Percentiles rank a stretch among this genome's conserved stretches.
Evolutionary conservation across 2,888 invertebrate species (phyloP).

Genomic region (Cryptosula pallasiana): DNA sequence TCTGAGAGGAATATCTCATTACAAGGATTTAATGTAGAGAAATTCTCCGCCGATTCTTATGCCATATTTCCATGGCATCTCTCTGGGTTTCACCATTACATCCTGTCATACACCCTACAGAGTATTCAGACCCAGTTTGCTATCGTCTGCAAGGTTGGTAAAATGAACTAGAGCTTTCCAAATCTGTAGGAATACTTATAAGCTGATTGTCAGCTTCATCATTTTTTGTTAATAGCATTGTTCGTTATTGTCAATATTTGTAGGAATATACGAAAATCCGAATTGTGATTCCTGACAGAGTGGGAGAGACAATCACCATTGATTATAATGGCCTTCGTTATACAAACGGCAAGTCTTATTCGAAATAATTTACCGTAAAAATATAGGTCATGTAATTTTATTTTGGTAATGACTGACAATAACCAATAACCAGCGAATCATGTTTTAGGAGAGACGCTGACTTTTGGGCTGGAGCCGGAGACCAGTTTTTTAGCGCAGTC

Average conservation of each 20-base stretch:
- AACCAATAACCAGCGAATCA: too few relatives aligned
- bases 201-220: too few relatives aligned
- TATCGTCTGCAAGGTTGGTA: background rate
- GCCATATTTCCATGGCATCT: background rate
- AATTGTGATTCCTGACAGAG: constrained; percentile 4
- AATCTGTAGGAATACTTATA: too few relatives aligned
- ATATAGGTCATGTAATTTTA: too few relatives aligned
- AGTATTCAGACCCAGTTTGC: constrained; percentile 23
- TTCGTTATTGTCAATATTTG: too few relatives aligned
- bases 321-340: background rate
- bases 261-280: background rate
- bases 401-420: too few relatives aligned
- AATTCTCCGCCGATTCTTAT: constrained; percentile 20
- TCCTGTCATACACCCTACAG: background rate
- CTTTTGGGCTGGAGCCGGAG: background rate
- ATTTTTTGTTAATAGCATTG: too few relatives aligned
- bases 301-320: background rate
- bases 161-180: too few relatives aligned
- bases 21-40: constrained; percentile 21
- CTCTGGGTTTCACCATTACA: background rate
- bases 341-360: background rate
- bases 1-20: background rate
- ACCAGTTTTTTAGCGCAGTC: constrained; percentile 15
- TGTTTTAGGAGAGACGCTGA: background rate
- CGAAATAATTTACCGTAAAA: too few relatives aligned